Percentiles rank a stretch among this genome's conserved stretches.
Evolutionary conservation across 2,888 invertebrate genomes (phyloP).

Genomic region (Sinodicranocentrus sp.): DNA sequence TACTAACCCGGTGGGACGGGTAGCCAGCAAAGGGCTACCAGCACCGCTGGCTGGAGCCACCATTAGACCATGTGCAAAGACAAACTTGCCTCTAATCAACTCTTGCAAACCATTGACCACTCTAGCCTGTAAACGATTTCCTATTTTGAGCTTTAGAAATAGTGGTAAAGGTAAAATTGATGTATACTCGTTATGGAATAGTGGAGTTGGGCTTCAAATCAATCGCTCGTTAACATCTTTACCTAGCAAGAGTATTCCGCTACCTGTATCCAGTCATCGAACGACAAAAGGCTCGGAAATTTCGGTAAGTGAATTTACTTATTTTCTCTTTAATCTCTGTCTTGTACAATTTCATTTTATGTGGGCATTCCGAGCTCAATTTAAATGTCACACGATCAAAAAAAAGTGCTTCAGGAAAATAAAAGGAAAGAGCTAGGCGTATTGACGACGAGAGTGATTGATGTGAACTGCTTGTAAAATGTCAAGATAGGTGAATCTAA

Average conservation of each 20-base stretch:
- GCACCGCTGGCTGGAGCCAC: not conserved
- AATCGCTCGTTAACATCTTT: conserved; percentile 56
- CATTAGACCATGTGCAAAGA: conserved; percentile 46
- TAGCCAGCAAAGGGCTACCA: conserved; percentile 48
- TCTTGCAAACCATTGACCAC: conserved; percentile 58
- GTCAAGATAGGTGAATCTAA: not conserved
- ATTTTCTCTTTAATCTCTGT: not conserved
- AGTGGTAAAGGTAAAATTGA: conserved; percentile 64
- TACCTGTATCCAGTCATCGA: conserved; percentile 57
- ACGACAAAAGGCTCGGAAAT: conserved; percentile 53
- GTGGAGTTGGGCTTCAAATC: conserved; percentile 55
- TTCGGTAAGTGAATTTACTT: conserved; percentile 50
- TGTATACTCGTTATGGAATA: conserved; percentile 64
- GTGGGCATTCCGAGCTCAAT: not conserved
- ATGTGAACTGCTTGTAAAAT: not conserved
- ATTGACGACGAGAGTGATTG: not conserved
- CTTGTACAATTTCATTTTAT: not conserved
- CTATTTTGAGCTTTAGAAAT: conserved; percentile 66
- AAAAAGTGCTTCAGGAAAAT: not conserved
- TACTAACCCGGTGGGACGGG: conserved; percentile 44
- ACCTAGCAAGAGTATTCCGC: conserved; percentile 58
- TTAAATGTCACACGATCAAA: no score
- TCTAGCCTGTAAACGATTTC: conserved; percentile 66
- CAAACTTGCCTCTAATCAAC: conserved; percentile 55
- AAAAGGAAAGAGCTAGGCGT: not conserved